These are phyloP conservation scores for Drosophila atripex DNA, from an alignment of 2,888 invertebrate genomes.

Conservation along the genomic window DNA sequence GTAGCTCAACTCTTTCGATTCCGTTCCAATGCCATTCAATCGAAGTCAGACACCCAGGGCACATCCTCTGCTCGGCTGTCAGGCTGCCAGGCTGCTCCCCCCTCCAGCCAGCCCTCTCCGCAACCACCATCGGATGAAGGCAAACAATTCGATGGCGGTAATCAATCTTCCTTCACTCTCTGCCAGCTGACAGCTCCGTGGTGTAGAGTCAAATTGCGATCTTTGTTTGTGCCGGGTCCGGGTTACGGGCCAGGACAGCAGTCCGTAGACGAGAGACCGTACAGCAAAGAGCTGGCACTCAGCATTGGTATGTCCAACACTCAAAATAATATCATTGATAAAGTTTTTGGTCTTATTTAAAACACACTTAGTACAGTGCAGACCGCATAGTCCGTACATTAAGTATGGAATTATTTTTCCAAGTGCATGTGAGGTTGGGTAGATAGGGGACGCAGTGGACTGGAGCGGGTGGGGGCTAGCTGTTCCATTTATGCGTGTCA, in stretches of 20 bases:
- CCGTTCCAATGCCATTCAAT: conserved; percentile 76
- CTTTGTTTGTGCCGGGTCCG: conserved; percentile 71
- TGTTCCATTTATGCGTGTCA: conserved; percentile 81
- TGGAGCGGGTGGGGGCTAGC: conserved; percentile 27
- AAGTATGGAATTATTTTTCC: background rate
- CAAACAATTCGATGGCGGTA: conserved; percentile 84
- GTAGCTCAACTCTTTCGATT: conserved; percentile 78
- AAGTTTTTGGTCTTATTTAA: background rate
- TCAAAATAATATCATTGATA: background rate
- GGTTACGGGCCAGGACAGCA: conserved; percentile 48
- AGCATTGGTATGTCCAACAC: conserved; percentile 38
- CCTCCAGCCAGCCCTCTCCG: conserved; percentile 15
- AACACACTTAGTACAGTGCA: background rate
- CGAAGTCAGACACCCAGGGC: conserved; percentile 48
- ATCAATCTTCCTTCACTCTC: conserved; percentile 84
- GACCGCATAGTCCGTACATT: no score
- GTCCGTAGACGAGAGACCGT: conserved; percentile 42
- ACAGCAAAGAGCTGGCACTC: conserved; percentile 35
- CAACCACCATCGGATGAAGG: conserved; percentile 50
- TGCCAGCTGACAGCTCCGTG: conserved; percentile 84
- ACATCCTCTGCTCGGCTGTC: conserved; percentile 24
- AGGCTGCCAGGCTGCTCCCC: conserved; percentile 14
- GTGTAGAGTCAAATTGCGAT: conserved; percentile 83
- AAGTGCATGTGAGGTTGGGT: conserved; percentile 15
- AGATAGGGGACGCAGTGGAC: conserved; percentile 17